Evolutionary conservation across 2,113 vertebrate genomes (phyloP).

Genomic region (Malaclemys terrapin): DNA sequence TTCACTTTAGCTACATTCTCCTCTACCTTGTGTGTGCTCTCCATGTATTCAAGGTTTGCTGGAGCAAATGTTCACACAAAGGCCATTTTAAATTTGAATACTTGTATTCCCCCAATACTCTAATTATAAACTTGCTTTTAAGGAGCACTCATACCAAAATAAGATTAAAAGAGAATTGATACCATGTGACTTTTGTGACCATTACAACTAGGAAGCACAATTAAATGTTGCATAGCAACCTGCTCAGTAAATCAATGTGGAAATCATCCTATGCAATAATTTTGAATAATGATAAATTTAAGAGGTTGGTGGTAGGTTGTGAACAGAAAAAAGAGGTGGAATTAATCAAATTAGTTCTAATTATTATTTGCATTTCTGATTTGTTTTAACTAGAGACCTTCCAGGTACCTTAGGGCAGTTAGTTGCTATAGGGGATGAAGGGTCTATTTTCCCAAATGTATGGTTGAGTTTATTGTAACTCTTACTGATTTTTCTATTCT

Average conservation of each 20-base stretch:
- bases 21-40: neutral
- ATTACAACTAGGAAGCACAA: conserved; percentile 27
- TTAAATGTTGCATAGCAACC: neutral
- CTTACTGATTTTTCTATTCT: conserved; percentile 29
- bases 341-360: conserved; percentile 11
- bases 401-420: neutral
- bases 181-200: neutral
- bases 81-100: conserved; percentile 35
- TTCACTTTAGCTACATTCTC: neutral
- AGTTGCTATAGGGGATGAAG: neutral
- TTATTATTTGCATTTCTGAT: conserved; percentile 32
- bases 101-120: neutral
- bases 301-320: conserved; percentile 18
- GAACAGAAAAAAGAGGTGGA: neutral
- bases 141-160: neutral
- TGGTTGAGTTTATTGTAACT: neutral
- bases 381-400: neutral
- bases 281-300: conserved; percentile 12
- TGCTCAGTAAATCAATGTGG: neutral
- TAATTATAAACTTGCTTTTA: neutral
- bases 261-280: conserved; percentile 9
- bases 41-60: neutral
- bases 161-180: conserved; percentile 31
- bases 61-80: conserved; percentile 33
- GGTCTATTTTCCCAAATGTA: conserved; percentile 20